phyloP scores from a whole-genome alignment of 2,797 vertebrate species.

The Gallinago stenura region DNA sequence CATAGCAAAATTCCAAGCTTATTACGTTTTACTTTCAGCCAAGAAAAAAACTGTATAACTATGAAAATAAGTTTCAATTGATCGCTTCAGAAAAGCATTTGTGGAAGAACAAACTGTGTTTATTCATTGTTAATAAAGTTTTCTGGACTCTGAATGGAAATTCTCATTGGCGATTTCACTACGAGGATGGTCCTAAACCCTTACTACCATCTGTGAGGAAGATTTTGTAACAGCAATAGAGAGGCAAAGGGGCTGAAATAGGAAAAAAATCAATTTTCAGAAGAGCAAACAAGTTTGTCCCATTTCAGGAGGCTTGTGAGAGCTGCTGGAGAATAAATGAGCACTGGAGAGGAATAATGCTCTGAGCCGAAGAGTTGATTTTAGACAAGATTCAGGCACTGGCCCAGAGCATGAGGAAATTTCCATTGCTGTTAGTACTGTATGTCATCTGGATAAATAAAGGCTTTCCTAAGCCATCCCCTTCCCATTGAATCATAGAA shows the following conservation, averaged over 20 bases:
- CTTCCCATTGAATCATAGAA: not conserved
- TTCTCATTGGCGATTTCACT: not conserved
- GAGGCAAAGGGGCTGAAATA: not conserved
- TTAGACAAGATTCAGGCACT: not conserved
- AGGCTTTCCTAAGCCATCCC: not conserved
- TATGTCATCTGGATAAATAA: not conserved
- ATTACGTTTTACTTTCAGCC: not conserved
- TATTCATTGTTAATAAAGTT: not conserved
- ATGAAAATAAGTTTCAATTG: not conserved
- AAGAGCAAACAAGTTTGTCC: not conserved
- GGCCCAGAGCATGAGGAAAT: not conserved
- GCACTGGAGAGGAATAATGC: not conserved
- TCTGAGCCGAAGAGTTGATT: not conserved
- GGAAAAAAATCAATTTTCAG: not conserved
- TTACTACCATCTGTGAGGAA: not conserved
- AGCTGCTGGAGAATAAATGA: not conserved
- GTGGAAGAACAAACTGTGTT: not conserved
- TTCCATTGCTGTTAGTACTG: not conserved
- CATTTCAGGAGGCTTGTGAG: not conserved
- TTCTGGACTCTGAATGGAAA: not conserved
- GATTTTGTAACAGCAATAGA: not conserved
- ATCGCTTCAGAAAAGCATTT: not conserved
- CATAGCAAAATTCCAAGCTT: not conserved
- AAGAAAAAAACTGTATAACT: not conserved
- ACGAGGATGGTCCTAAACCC: not conserved